Conservation (phyloP, 2,797 vertebrate genomes). For the Coregonus suidteri region DNA sequence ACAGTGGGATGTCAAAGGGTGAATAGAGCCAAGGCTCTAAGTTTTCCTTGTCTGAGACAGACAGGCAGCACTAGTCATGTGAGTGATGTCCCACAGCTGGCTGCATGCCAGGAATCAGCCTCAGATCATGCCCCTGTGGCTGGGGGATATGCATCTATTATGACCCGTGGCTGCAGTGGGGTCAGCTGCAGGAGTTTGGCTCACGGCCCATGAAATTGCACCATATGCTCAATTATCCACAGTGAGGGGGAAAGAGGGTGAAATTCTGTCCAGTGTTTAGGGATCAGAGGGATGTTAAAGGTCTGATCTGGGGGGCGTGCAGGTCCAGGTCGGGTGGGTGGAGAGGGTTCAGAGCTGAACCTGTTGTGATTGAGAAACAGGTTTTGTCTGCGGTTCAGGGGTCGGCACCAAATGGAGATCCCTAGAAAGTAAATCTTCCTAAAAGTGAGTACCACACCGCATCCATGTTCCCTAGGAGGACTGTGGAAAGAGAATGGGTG, state of each 20-base stretch:
- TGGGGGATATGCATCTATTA: constrained; percentile 50
- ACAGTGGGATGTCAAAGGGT: constrained; percentile 35
- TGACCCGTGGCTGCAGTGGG: constrained; percentile 48
- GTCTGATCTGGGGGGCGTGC: constrained; percentile 40
- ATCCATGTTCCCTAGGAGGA: constrained; percentile 48
- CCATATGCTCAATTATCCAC: constrained; percentile 63
- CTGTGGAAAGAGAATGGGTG: constrained; percentile 56
- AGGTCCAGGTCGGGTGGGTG: constrained; percentile 1
- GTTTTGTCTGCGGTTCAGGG: constrained; percentile 41
- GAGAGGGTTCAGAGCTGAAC: constrained; percentile 9
- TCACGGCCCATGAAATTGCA: constrained; percentile 56
- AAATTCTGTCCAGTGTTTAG: constrained; percentile 68
- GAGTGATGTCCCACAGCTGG: constrained; percentile 52
- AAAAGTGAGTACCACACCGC: constrained; percentile 36
- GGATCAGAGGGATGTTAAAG: constrained; percentile 54
- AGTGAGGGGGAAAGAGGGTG: constrained; percentile 59
- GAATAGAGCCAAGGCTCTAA: constrained; percentile 22
- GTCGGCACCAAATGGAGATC: constrained; percentile 36
- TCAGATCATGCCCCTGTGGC: constrained; percentile 47
- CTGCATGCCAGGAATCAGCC: constrained; percentile 57
- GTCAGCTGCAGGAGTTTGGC: constrained; percentile 52
- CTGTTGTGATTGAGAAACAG: constrained; percentile 21
- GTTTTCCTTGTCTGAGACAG: constrained; percentile 43
- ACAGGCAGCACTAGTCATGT: constrained; percentile 53
- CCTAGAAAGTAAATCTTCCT: constrained; percentile 32